phyloP scores from a whole-genome alignment of 2,888 invertebrate species.

The Exephanes ischioxanthus region DNA sequence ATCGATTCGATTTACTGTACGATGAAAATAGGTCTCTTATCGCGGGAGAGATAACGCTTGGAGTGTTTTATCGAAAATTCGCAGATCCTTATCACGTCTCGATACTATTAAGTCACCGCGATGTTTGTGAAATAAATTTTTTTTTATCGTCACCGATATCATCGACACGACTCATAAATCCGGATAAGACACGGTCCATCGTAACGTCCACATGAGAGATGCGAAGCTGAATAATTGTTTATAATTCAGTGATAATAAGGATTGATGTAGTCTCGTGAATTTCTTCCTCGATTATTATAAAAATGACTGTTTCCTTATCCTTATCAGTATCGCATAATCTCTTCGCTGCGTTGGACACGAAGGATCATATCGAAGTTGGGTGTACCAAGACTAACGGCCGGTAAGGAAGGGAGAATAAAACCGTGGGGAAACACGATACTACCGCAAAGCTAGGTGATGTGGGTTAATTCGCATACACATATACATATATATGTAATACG shows the following conservation, averaged over 20 bases:
- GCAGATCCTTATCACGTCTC: background rate
- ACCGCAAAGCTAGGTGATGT: conserved; percentile 62
- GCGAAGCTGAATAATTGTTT: background rate
- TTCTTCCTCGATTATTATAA: background rate
- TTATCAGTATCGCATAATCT: background rate
- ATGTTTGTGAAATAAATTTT: background rate
- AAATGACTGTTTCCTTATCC: conserved; percentile 11
- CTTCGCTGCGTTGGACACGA: background rate
- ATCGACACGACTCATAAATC: conserved; percentile 19
- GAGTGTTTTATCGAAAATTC: conserved; percentile 23
- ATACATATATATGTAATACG: background rate
- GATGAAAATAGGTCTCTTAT: background rate
- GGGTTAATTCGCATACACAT: conserved; percentile 72
- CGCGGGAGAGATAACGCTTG: background rate
- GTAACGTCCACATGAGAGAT: background rate
- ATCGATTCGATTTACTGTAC: background rate
- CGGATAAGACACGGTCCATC: conserved; percentile 37
- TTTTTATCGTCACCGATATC: conserved; percentile 1
- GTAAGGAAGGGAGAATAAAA: conserved; percentile 20
- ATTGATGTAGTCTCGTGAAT: conserved; percentile 12
- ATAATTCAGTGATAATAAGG: conserved; percentile 3
- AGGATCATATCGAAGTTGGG: background rate
- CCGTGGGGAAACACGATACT: conserved; percentile 3
- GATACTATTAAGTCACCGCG: conserved; percentile 1
- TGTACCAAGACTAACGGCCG: conserved; percentile 41